Conservation (phyloP, 2,888 invertebrate genomes). For the Eupithecia subfuscata region DNA sequence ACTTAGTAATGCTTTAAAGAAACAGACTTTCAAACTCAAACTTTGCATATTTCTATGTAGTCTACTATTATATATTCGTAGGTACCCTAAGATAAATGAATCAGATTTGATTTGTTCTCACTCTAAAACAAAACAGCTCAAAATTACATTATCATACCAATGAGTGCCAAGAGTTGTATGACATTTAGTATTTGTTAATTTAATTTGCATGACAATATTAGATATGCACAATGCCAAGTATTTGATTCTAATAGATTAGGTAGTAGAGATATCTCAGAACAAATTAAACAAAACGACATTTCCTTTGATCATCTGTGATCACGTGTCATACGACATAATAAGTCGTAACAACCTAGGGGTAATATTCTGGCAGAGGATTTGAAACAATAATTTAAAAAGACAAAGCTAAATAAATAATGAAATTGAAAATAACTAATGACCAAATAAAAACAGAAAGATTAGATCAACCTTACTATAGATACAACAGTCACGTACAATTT, state of each 20-base stretch:
- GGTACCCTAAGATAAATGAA: background rate
- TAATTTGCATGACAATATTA: background rate
- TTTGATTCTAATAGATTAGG: background rate
- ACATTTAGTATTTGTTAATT: background rate
- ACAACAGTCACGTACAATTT: background rate
- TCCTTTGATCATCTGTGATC: background rate
- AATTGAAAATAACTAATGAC: background rate
- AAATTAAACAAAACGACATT: background rate
- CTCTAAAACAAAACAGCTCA: background rate
- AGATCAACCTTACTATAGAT: background rate
- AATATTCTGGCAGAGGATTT: background rate
- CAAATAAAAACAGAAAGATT: background rate
- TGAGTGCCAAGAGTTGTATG: background rate
- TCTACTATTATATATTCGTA: background rate
- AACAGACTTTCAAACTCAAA: background rate
- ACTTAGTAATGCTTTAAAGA: background rate
- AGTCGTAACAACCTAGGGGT: background rate
- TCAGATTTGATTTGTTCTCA: background rate
- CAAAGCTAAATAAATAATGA: background rate
- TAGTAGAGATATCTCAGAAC: background rate
- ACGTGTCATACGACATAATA: background rate
- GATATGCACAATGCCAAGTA: background rate
- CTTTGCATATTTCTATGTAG: background rate
- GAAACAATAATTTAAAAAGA: background rate
- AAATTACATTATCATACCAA: background rate